Conservation (phyloP, 2,888 invertebrate genomes). For the Sinelater perroti region DNA sequence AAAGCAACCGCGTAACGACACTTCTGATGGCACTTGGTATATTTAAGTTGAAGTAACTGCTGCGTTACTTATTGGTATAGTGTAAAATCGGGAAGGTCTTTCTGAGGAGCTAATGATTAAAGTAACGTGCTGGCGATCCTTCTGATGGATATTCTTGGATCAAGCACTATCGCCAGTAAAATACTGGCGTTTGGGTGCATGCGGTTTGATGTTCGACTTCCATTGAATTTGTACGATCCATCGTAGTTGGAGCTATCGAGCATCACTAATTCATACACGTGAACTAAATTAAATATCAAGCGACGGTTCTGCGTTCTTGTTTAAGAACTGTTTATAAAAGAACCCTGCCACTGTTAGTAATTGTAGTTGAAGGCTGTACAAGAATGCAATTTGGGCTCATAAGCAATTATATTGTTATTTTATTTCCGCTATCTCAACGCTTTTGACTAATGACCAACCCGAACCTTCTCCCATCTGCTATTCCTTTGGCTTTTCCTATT, state of each 20-base stretch:
- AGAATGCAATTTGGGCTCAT: slow-evolving; percentile 1
- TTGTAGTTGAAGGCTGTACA: slow-evolving; percentile 16
- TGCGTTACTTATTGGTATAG: not conserved
- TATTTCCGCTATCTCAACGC: no score
- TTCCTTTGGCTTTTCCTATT: slow-evolving; percentile 80
- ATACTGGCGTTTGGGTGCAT: slow-evolving; percentile 44
- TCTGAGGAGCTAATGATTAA: not conserved
- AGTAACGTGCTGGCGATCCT: slow-evolving; percentile 9
- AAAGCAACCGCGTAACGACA: slow-evolving; percentile 14
- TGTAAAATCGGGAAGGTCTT: not conserved
- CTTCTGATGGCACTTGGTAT: slow-evolving; percentile 53
- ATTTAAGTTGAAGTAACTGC: no score
- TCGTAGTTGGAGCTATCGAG: slow-evolving; percentile 65
- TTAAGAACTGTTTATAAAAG: slow-evolving; percentile 57
- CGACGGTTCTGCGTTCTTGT: slow-evolving; percentile 61
- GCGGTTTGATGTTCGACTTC: slow-evolving; percentile 62
- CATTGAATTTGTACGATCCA: slow-evolving; percentile 76
- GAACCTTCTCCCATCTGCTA: slow-evolving; percentile 63
- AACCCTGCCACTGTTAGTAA: slow-evolving; percentile 40
- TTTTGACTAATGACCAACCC: slow-evolving; percentile 17
- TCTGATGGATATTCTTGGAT: slow-evolving; percentile 13
- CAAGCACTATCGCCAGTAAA: not conserved
- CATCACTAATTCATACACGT: slow-evolving; percentile 63
- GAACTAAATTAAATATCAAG: slow-evolving; percentile 62
- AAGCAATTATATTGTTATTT: no score